These are phyloP conservation scores for Tortrix viridana DNA, from an alignment of 2,888 invertebrate genomes.

Conservation along the genomic window DNA sequence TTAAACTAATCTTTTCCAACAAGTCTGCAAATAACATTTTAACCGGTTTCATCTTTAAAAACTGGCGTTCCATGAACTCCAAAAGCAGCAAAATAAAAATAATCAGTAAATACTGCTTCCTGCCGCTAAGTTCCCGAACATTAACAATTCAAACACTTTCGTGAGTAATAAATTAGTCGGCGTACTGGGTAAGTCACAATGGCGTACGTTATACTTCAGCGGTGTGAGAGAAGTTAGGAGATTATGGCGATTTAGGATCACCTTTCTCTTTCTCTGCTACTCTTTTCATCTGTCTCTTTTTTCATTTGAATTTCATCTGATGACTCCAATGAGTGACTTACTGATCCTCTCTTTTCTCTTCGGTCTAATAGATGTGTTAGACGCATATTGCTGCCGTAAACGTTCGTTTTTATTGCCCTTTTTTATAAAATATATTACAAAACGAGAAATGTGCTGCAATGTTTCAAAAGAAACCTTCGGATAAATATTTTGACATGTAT, in stretches of 20 bases:
- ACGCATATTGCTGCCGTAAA: too few relatives aligned
- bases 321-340: too few relatives aligned
- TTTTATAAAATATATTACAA: too few relatives aligned
- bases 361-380: too few relatives aligned
- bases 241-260: slow-evolving; percentile 3
- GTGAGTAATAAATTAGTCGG: slow-evolving; percentile 75
- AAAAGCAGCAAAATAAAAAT: slow-evolving; percentile 44
- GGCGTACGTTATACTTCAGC: slow-evolving; percentile 66
- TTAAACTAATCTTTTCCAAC: too few relatives aligned
- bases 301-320: too few relatives aligned
- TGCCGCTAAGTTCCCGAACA: slow-evolving; percentile 61
- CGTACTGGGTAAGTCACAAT: slow-evolving; percentile 70
- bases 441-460: too few relatives aligned
- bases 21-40: too few relatives aligned
- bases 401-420: too few relatives aligned
- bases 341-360: too few relatives aligned
- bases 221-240: slow-evolving; percentile 17
- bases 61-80: slow-evolving; percentile 27
- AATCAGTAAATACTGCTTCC: slow-evolving; percentile 49
- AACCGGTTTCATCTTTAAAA: background rate
- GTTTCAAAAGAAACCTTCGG: too few relatives aligned
- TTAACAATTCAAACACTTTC: slow-evolving; percentile 81
- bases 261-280: background rate
- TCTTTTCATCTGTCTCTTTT: too few relatives aligned
- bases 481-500: background rate